phyloP scores from a whole-genome alignment of 2,797 vertebrate species.

The Lepidocolaptes lacrymiger region DNA sequence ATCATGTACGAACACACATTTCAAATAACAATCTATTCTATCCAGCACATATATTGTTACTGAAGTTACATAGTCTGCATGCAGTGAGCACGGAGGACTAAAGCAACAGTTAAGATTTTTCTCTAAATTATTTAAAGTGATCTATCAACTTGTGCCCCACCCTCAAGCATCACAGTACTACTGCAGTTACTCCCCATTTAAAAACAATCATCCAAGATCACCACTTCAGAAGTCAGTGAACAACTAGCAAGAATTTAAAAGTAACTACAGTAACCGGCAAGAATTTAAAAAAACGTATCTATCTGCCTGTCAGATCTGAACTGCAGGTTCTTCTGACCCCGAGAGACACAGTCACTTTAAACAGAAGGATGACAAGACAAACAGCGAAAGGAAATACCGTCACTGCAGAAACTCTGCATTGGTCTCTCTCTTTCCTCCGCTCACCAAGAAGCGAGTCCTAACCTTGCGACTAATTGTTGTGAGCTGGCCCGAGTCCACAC shows the following conservation, averaged over 20 bases:
- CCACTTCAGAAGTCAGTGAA: neutral
- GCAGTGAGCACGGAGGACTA: neutral
- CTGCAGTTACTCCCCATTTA: neutral
- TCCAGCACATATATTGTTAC: neutral
- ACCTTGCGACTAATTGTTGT: neutral
- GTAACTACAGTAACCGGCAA: neutral
- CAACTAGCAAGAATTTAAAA: neutral
- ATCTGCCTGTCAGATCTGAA: neutral
- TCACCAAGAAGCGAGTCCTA: neutral
- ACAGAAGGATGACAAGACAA: neutral
- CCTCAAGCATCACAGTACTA: neutral
- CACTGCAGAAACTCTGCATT: neutral
- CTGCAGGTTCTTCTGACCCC: neutral
- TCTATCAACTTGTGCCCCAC: neutral
- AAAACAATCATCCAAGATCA: neutral
- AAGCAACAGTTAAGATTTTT: neutral
- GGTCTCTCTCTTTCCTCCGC: neutral
- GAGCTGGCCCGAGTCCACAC: neutral
- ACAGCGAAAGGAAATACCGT: neutral
- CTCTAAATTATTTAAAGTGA: neutral
- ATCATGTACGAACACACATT: neutral
- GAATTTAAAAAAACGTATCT: neutral
- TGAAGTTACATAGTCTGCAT: neutral
- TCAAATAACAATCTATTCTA: neutral
- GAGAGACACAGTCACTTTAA: neutral